Conservation (phyloP, 2,888 invertebrate genomes). For the Eilema sororculum region DNA sequence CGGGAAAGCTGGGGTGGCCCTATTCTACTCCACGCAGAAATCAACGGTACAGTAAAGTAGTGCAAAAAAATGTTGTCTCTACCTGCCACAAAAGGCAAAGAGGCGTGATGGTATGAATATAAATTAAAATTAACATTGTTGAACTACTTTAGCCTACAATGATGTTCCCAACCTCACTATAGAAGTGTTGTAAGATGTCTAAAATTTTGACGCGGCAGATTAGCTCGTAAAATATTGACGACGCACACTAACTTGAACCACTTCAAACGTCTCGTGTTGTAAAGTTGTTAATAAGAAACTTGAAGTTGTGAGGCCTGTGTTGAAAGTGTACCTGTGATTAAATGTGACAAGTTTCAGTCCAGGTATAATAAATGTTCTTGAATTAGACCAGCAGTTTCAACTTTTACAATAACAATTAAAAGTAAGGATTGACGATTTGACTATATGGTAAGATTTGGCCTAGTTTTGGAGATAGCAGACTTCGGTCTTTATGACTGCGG, state of each 20-base stretch:
- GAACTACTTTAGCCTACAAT: neutral
- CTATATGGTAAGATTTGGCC: neutral
- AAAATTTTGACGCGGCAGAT: constrained; percentile 19
- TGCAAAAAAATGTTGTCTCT: too few species aligned
- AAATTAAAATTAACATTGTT: neutral
- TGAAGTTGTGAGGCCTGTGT: neutral
- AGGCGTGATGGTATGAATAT: neutral
- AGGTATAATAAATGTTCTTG: neutral
- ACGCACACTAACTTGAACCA: constrained; percentile 3
- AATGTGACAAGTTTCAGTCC: neutral
- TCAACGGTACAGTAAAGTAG: too few species aligned
- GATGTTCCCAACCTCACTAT: neutral
- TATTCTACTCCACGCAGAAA: too few species aligned
- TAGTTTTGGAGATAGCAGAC: neutral
- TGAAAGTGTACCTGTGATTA: neutral
- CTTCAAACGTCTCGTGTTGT: neutral
- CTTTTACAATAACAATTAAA: neutral
- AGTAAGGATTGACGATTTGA: neutral
- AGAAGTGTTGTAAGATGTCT: constrained; percentile 11
- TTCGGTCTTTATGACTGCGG: neutral
- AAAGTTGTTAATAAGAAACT: constrained; percentile 13
- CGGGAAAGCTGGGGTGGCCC: too few species aligned
- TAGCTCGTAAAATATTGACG: constrained; percentile 22
- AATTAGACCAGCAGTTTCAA: neutral
- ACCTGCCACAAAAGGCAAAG: neutral